A percentile compares a stretch with the other conserved stretches of the same genome.
These are phyloP conservation scores for Drosophila bocki DNA, from an alignment of 1,140 invertebrate species.

Conservation along the genomic window DNA sequence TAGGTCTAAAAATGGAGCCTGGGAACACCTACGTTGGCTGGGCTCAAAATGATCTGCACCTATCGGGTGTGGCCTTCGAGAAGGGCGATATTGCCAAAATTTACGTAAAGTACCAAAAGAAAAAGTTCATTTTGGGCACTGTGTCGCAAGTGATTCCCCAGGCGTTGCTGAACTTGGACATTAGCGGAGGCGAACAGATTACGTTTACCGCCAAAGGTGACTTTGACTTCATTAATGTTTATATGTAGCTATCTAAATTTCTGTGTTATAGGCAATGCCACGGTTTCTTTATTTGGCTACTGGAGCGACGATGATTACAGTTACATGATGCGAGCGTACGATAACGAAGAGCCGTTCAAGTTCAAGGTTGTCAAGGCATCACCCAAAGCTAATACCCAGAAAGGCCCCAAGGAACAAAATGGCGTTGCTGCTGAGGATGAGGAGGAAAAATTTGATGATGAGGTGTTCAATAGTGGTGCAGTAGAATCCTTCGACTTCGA, in stretches of 20 bases:
- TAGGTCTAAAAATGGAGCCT: slow-evolving; percentile 92
- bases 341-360: slow-evolving; percentile 21
- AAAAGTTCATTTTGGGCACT: slow-evolving; percentile 92
- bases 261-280: slow-evolving; percentile 87
- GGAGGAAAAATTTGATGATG: slow-evolving; percentile 71
- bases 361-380: slow-evolving; percentile 24
- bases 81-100: slow-evolving; percentile 90
- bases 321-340: background rate
- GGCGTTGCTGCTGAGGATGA: slow-evolving; percentile 82
- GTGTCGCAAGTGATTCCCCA: slow-evolving; percentile 89
- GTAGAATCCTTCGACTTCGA: slow-evolving; percentile 18
- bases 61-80: slow-evolving; percentile 94
- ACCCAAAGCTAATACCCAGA: no score
- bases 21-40: slow-evolving; percentile 94
- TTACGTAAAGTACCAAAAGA: slow-evolving; percentile 90
- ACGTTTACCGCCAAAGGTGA: slow-evolving; percentile 88
- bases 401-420: slow-evolving; percentile 48
- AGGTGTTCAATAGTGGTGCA: no score
- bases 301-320: slow-evolving; percentile 81
- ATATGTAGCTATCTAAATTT: background rate
- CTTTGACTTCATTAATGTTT: background rate
- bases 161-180: slow-evolving; percentile 91
- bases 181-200: slow-evolving; percentile 88
- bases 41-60: slow-evolving; percentile 91
- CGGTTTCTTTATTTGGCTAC: slow-evolving; percentile 92